Evolutionary conservation across 2,797 vertebrate genomes (phyloP).

Genomic region (Hydrolagus colliei): DNA sequence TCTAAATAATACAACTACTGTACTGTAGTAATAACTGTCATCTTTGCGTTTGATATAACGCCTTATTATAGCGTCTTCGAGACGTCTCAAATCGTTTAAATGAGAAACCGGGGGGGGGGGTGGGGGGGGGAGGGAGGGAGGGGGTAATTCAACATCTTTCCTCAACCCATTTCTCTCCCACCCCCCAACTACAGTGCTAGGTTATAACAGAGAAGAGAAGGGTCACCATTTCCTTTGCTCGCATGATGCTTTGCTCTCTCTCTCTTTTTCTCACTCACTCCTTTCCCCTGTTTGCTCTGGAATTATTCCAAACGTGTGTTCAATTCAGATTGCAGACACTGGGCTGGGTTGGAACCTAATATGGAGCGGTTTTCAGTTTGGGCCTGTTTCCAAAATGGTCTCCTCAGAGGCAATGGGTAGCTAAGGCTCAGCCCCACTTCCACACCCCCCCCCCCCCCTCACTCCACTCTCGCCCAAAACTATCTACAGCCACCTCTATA

Average conservation of each 20-base stretch:
- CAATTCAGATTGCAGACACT: background rate
- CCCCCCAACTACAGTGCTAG: background rate
- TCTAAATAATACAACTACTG: background rate
- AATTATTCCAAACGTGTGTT: background rate
- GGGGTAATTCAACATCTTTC: background rate
- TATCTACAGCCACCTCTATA: no score
- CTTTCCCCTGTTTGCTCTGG: no score
- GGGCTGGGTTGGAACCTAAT: background rate
- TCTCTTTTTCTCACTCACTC: background rate
- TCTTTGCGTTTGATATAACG: background rate
- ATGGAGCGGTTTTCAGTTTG: background rate
- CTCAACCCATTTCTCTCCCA: background rate
- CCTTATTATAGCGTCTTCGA: no score
- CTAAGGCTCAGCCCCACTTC: no score
- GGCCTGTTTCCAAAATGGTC: background rate
- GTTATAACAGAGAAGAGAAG: no score
- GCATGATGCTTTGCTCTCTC: background rate
- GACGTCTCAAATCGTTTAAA: no score
- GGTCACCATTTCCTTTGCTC: no score
- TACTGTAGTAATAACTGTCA: no score
- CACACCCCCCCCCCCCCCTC: no score
- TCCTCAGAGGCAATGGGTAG: no score
- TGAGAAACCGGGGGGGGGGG: no score
- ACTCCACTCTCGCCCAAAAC: no score
- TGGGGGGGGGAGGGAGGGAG: background rate